A percentile compares a stretch with the other conserved stretches of the same genome.
Conservation (phyloP, 2,797 vertebrate genomes). For the Chelon labrosus region DNA sequence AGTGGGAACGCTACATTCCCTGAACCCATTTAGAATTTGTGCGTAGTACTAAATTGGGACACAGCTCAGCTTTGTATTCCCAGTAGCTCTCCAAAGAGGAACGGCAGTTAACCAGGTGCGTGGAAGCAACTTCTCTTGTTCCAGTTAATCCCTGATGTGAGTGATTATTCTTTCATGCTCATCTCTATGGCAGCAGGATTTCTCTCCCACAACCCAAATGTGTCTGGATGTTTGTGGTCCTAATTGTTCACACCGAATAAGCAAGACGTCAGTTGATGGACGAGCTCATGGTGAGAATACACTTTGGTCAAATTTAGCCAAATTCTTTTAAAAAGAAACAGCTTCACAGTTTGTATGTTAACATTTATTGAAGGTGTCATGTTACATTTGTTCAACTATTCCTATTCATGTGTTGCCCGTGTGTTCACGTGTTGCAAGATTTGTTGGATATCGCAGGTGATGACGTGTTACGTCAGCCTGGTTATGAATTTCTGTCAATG, state of each 20-base stretch:
- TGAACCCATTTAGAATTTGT: not conserved
- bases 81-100: not conserved
- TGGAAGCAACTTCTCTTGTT: not conserved
- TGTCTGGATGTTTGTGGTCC: not conserved
- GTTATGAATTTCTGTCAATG: slow-evolving; percentile 75
- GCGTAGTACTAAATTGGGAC: not conserved
- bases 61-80: not conserved
- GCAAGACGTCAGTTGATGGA: not conserved
- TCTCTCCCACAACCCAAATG: not conserved
- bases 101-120: too few relatives aligned
- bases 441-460: slow-evolving; percentile 20
- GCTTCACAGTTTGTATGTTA: not conserved
- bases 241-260: not conserved
- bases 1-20: too few relatives aligned
- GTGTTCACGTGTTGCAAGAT: slow-evolving; percentile 43
- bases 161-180: not conserved
- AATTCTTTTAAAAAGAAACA: slow-evolving; percentile 13
- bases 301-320: not conserved
- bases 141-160: not conserved
- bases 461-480: slow-evolving; percentile 46
- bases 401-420: slow-evolving; percentile 9
- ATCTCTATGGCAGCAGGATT: not conserved
- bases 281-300: slow-evolving; percentile 27
- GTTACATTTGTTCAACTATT: slow-evolving; percentile 44
- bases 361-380: slow-evolving; percentile 20